Percentiles rank a stretch among this genome's conserved stretches.
phyloP scores from a whole-genome alignment of 2,797 vertebrate genomes.

The Macropodus opercularis region DNA sequence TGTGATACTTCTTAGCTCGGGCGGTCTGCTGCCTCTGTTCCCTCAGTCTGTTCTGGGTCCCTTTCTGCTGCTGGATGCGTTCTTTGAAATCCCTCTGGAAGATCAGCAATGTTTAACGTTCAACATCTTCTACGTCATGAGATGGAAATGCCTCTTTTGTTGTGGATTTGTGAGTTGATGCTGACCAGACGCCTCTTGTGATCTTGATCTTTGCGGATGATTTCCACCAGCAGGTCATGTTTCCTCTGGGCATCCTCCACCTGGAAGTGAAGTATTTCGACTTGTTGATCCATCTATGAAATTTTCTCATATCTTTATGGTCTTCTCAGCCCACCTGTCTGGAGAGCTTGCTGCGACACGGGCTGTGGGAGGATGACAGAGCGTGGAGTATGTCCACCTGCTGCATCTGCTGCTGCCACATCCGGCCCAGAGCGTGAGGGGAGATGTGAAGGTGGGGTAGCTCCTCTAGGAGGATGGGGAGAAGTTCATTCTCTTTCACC shows the following conservation, averaged over 20 bases:
- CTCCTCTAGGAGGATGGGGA: slow-evolving; percentile 88
- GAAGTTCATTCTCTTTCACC: slow-evolving; percentile 86
- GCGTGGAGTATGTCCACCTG: slow-evolving; percentile 84
- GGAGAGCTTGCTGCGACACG: slow-evolving; percentile 77
- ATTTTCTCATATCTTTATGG: background rate
- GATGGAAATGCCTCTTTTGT: background rate
- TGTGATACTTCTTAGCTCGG: slow-evolving; percentile 89
- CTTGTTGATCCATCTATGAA: background rate
- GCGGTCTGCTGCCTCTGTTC: slow-evolving; percentile 89
- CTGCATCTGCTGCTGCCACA: slow-evolving; percentile 92
- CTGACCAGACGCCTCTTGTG: slow-evolving; percentile 91
- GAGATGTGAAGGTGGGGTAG: slow-evolving; percentile 89
- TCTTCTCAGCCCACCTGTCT: slow-evolving; percentile 84
- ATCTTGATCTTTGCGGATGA: slow-evolving; percentile 88
- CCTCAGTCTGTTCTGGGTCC: slow-evolving; percentile 84
- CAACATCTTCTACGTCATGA: background rate
- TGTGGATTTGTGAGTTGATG: background rate
- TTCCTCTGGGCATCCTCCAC: slow-evolving; percentile 89
- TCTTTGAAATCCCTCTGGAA: slow-evolving; percentile 86
- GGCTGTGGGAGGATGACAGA: slow-evolving; percentile 67
- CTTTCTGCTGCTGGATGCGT: slow-evolving; percentile 85
- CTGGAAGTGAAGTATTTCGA: slow-evolving; percentile 63
- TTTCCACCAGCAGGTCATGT: slow-evolving; percentile 86
- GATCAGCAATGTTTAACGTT: background rate
- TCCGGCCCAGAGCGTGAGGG: slow-evolving; percentile 80